Conservation (phyloP, 2,113 vertebrate genomes). For the Ciconia maguari region DNA sequence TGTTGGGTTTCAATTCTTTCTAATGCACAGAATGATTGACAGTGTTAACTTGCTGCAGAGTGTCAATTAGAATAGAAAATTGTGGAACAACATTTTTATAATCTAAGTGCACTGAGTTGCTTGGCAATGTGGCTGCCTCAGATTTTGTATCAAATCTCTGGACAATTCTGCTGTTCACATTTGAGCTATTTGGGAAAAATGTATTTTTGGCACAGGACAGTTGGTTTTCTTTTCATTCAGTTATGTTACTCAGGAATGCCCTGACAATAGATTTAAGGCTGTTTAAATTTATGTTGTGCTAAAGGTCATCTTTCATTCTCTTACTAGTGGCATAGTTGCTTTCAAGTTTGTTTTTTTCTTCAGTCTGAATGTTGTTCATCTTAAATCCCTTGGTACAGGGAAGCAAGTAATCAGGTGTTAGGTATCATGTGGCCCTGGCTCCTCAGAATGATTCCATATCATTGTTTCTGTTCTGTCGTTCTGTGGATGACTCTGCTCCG, state of each 20-base stretch:
- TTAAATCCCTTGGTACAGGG: background rate
- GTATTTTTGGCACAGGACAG: slow-evolving; percentile 78
- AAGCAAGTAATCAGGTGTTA: background rate
- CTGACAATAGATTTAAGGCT: background rate
- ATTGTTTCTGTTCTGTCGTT: background rate
- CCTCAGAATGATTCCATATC: background rate
- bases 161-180: slow-evolving; percentile 40
- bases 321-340: slow-evolving; percentile 53
- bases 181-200: slow-evolving; percentile 72
- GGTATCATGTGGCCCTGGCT: background rate
- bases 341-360: slow-evolving; percentile 40
- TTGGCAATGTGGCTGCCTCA: slow-evolving; percentile 70
- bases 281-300: slow-evolving; percentile 24
- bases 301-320: slow-evolving; percentile 40
- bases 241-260: slow-evolving; percentile 37
- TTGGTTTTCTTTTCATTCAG: slow-evolving; percentile 30
- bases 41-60: slow-evolving; percentile 65
- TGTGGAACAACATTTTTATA: slow-evolving; percentile 71
- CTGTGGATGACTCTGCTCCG: background rate
- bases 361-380: slow-evolving; percentile 55
- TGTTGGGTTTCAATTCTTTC: slow-evolving; percentile 77
- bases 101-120: slow-evolving; percentile 70
- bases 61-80: slow-evolving; percentile 65
- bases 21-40: slow-evolving; percentile 71
- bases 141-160: slow-evolving; percentile 72